A percentile compares a stretch with the other conserved stretches of the same genome.
Evolutionary conservation across 2,888 invertebrate species (phyloP).

Genomic region (Cerceris ruficornis): DNA sequence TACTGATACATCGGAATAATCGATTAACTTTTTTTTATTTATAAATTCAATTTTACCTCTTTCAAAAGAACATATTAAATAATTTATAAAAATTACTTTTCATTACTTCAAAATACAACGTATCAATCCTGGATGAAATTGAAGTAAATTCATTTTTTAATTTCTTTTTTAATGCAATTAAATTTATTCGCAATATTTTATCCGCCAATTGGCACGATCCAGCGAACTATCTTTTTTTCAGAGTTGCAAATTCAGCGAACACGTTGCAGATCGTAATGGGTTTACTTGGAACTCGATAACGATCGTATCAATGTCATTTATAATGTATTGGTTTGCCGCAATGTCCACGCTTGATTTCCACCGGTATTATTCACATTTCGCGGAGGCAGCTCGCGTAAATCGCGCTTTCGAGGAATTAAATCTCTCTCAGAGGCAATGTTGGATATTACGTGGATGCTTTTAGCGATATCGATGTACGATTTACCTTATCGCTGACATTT

Average conservation of each 20-base stretch:
- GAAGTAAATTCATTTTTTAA: too few species aligned
- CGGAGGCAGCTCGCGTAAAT: slow-evolving; percentile 13
- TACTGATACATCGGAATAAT: too few species aligned
- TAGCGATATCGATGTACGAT: slow-evolving; percentile 28
- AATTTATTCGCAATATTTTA: too few species aligned
- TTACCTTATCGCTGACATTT: slow-evolving; percentile 39
- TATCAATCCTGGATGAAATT: too few species aligned
- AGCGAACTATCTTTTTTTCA: background rate
- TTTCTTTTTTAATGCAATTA: too few species aligned
- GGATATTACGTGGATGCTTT: slow-evolving; percentile 26
- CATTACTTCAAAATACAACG: too few species aligned
- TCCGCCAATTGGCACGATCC: too few species aligned
- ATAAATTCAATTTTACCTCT: too few species aligned
- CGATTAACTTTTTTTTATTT: too few species aligned
- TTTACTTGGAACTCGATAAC: background rate
- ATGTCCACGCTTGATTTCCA: background rate
- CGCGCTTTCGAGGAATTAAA: slow-evolving; percentile 21
- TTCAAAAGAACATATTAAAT: too few species aligned
- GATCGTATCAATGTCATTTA: background rate
- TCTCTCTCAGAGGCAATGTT: slow-evolving; percentile 9
- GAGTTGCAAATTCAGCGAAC: background rate
- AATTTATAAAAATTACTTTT: too few species aligned
- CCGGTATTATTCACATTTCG: background rate
- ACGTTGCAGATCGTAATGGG: background rate
- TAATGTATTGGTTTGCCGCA: background rate